Evolutionary conservation across 2,113 vertebrate genomes (phyloP).

Genomic region (Tyto alba): DNA sequence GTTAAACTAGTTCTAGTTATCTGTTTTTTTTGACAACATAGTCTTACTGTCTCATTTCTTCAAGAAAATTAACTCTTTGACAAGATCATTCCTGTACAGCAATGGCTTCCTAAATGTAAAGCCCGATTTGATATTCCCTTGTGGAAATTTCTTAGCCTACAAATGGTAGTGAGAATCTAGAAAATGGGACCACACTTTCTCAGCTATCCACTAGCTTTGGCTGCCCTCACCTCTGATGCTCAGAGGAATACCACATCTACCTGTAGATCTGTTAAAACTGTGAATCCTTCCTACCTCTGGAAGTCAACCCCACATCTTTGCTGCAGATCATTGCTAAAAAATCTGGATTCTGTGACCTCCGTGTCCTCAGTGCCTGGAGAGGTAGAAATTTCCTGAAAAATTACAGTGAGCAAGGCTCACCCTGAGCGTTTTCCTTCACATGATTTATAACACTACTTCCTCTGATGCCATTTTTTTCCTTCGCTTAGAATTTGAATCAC

Average conservation of each 20-base stretch:
- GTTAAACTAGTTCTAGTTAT: not conserved
- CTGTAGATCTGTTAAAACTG: not conserved
- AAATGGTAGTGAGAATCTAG: not conserved
- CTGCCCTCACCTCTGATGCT: too few relatives aligned
- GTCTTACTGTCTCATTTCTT: not conserved
- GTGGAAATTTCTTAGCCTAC: not conserved
- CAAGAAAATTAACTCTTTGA: not conserved
- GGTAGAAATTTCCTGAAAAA: not conserved
- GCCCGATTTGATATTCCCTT: not conserved
- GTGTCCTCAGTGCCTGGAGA: too few relatives aligned
- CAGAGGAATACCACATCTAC: too few relatives aligned
- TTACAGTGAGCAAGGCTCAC: not conserved
- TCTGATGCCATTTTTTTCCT: not conserved
- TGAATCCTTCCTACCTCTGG: not conserved
- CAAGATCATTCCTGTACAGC: not conserved
- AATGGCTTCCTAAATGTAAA: not conserved
- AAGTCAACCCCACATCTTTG: not conserved
- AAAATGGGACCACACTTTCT: not conserved
- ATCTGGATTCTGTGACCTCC: not conserved
- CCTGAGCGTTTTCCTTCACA: not conserved
- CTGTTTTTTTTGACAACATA: not conserved
- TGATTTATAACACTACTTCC: not conserved
- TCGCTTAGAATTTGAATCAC: not conserved
- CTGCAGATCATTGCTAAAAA: rapidly evolving
- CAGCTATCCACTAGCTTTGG: not conserved